phyloP scores from a whole-genome alignment of 2,797 vertebrate species.

The Siniperca undulata region DNA sequence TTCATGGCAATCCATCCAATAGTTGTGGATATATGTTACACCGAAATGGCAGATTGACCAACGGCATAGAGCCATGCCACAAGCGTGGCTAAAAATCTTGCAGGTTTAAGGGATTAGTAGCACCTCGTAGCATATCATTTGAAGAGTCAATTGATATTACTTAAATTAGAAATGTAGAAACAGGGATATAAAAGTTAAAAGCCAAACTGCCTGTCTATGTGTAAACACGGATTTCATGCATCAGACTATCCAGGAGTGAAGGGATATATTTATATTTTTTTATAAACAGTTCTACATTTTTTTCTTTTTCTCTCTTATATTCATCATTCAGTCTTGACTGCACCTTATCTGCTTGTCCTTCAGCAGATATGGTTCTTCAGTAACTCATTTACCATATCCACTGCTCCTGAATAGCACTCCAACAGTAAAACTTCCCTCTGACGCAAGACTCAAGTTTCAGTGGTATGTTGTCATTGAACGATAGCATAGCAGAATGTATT shows the following conservation, averaged over 20 bases:
- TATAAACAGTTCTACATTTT: not conserved
- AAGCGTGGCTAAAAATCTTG: not conserved
- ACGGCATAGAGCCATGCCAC: not conserved
- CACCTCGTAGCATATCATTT: not conserved
- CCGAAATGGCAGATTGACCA: too few species aligned
- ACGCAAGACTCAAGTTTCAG: not conserved
- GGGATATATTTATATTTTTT: too few species aligned
- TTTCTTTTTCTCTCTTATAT: not conserved
- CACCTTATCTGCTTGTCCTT: conserved; percentile 8
- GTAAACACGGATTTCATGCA: not conserved
- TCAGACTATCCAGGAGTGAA: not conserved
- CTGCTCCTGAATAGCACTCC: not conserved
- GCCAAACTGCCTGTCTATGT: not conserved
- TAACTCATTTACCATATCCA: not conserved
- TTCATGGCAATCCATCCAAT: not conserved
- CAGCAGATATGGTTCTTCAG: conserved; percentile 1
- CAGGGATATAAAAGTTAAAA: not conserved
- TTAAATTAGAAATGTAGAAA: not conserved
- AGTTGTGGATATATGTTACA: too few species aligned
- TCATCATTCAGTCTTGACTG: not conserved
- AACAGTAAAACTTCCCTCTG: conserved; percentile 1
- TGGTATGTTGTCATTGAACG: conserved; percentile 20
- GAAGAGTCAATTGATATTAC: not conserved
- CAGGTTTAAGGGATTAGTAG: not conserved
- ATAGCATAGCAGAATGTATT: not conserved